These are phyloP conservation scores for Agapornis canus DNA, from an alignment of 2,797 vertebrate species.

Conservation along the genomic window DNA sequence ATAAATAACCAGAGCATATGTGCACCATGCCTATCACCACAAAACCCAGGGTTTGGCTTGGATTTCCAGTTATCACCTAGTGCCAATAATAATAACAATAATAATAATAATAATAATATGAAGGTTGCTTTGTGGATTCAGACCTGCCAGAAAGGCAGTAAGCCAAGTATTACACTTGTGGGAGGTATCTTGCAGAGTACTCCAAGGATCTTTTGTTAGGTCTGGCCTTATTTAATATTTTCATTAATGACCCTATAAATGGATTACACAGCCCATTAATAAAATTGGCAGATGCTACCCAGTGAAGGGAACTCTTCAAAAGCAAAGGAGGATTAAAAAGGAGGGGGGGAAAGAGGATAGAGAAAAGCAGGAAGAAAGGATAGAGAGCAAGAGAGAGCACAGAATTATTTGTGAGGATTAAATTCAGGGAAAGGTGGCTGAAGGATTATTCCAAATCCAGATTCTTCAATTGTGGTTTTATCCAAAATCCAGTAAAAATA, in stretches of 20 bases:
- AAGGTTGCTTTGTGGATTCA: constrained; percentile 38
- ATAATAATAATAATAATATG: constrained; percentile 69
- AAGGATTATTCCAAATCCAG: not conserved
- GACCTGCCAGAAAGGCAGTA: constrained; percentile 42
- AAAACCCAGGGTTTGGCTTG: not conserved
- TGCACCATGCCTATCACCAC: constrained; percentile 42
- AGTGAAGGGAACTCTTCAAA: not conserved
- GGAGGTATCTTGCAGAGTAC: constrained; percentile 50
- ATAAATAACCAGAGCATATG: constrained; percentile 49
- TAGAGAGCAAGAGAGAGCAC: not conserved
- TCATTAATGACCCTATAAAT: constrained; percentile 64
- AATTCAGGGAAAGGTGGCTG: not conserved
- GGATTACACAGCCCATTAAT: constrained; percentile 61
- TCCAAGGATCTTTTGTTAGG: constrained; percentile 67
- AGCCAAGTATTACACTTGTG: constrained; percentile 65
- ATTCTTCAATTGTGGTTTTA: constrained; percentile 1
- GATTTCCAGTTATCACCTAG: constrained; percentile 31
- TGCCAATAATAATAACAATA: constrained; percentile 67
- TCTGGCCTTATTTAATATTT: constrained; percentile 65
- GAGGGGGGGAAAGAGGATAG: not conserved
- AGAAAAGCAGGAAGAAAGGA: not conserved
- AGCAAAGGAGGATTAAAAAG: not conserved
- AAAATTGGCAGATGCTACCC: constrained; percentile 61
- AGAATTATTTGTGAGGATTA: not conserved
- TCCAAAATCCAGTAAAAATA: constrained; percentile 6